phyloP scores from a whole-genome alignment of 2,888 invertebrate species.

The Lycophotia porphyrea region DNA sequence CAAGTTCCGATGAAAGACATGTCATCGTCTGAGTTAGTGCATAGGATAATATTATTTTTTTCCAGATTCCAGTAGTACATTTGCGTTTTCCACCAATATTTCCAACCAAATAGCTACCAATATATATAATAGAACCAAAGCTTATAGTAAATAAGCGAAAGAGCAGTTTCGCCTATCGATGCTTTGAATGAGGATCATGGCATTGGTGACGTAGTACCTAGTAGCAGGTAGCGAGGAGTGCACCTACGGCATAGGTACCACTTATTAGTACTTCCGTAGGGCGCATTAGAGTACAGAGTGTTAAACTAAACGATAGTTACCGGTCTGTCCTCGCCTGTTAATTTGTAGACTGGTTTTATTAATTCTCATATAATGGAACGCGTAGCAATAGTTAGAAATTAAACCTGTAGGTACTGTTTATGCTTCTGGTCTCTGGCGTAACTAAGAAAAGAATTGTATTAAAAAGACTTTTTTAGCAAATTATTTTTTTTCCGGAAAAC shows the following conservation, averaged over 20 bases:
- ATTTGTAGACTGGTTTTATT: slow-evolving; percentile 10
- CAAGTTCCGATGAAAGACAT: no score
- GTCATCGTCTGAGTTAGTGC: no score
- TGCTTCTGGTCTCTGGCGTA: neutral
- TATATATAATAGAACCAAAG: no score
- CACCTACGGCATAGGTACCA: neutral
- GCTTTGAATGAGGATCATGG: neutral
- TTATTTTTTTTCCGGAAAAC: no score
- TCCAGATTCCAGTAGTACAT: no score
- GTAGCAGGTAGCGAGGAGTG: slow-evolving; percentile 5
- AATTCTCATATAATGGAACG: neutral
- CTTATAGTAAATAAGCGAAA: neutral
- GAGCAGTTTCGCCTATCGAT: neutral
- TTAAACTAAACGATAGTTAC: neutral
- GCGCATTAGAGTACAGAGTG: neutral
- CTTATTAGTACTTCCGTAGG: slow-evolving; percentile 31
- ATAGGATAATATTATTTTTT: no score
- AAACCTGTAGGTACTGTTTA: neutral
- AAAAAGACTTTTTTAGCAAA: neutral
- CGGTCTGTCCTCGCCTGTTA: slow-evolving; percentile 6
- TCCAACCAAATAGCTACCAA: no score
- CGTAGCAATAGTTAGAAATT: neutral
- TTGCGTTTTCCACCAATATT: no score
- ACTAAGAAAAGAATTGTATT: neutral
- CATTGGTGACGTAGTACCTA: slow-evolving; percentile 1